Evolutionary conservation across 2,113 vertebrate species (phyloP), one percentile per base, ranked within the genome.

Genomic region (Calyptommatus sinebrachiatus): DNA sequence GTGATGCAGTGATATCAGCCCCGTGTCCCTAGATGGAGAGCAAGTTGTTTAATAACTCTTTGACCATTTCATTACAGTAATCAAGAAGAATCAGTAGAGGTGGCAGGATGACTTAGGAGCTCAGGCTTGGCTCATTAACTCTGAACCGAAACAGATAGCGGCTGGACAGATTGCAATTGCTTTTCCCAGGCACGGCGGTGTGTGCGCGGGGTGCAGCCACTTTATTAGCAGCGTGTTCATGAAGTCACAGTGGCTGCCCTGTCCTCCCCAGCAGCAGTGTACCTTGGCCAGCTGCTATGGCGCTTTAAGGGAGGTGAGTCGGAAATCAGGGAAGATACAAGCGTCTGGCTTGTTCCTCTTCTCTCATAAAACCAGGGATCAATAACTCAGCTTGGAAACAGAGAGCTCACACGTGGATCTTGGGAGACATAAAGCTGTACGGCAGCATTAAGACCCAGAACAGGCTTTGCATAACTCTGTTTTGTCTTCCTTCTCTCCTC

Each of bases 51-150:
- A 81, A 81, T 81, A 81, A 81, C 73, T 65, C 79, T 81, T 70
- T 81, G 79, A 81, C 79, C 79, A 16, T 81, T 81, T 81, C 79
- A 81, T 81, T 81, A 81, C 73, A 81, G 79, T 76, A 81, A 81
- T 81, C 79, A 81, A 81, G 73, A 76, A 81, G 73, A 81, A 81
- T 81, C 79, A 81, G 79, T 62, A 69, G 53, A 81, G 79, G 73
- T 81, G 79, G 79, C 79, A 81, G 79, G 79, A 81, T 81, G 79
- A 81, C 79, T 81, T 81, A 81, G 79, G 73, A 81, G 79, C 66
- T 73, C 53, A 69, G 53, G 73, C 73, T 73, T 81, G 79, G 79
- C 79, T 70, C 79, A 81, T 76, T 81, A 81, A 81, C 79, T 81
- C 79, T 62, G 79, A 70, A 76, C 73, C 16, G n/a, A 81, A 81